Evolutionary conservation across 2,113 vertebrate species (phyloP).

Genomic region (Nannospalax galili): DNA sequence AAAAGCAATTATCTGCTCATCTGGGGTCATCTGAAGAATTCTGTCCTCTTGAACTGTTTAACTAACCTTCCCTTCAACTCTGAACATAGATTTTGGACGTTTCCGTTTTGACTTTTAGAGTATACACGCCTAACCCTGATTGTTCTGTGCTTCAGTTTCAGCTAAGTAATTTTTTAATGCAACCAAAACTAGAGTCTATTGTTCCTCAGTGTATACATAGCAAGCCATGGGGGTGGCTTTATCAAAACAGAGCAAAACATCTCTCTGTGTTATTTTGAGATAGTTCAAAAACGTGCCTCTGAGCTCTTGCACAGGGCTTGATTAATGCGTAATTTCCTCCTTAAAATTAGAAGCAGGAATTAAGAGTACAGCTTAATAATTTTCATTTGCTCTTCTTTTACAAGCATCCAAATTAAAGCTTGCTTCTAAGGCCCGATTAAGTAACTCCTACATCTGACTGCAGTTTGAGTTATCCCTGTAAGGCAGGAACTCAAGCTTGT

Average conservation of each 20-base stretch:
- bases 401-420: conserved; percentile 87
- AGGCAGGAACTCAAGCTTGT: conserved; percentile 86
- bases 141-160: conserved; percentile 60
- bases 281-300: conserved; percentile 83
- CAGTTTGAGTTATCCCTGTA: conserved; percentile 86
- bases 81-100: conserved; percentile 33
- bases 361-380: conserved; percentile 87
- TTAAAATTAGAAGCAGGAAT: conserved; percentile 91
- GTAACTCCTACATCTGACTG: conserved; percentile 87
- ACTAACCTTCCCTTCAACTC: conserved; percentile 45
- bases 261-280: conserved; percentile 85
- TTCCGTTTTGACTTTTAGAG: conserved; percentile 75
- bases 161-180: no score
- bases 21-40: background rate
- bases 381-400: conserved; percentile 89
- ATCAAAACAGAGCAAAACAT: conserved; percentile 84
- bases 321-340: conserved; percentile 90
- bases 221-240: conserved; percentile 78
- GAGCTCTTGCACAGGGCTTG: conserved; percentile 82
- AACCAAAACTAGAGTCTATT: conserved; percentile 63
- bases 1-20: conserved; percentile 8
- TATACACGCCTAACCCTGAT: conserved; percentile 67
- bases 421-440: conserved; percentile 87
- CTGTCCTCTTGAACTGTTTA: background rate
- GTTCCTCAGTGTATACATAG: conserved; percentile 66